These are phyloP conservation scores for Acanthococcus lagerstroemiae DNA, from an alignment of 2,888 invertebrate species.

Conservation along the genomic window DNA sequence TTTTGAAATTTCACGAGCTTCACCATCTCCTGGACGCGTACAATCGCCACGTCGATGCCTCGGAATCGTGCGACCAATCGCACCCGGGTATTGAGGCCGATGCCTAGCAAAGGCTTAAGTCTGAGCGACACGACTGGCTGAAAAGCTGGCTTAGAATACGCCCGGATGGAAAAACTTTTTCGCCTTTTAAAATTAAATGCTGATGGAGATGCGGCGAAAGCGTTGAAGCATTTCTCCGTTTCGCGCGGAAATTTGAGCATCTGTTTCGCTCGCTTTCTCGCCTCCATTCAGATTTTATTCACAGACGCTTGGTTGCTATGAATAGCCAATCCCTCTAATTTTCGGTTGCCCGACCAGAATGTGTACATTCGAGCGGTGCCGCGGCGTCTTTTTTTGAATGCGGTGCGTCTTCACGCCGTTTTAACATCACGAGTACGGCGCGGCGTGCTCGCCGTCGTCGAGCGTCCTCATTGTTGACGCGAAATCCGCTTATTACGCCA, in stretches of 20 bases:
- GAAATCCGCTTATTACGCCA: conserved; percentile 24
- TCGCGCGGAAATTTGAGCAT: conserved; percentile 20
- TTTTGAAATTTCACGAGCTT: too few relatives aligned
- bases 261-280: conserved; percentile 25
- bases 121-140: too few relatives aligned
- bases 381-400: conserved; percentile 12
- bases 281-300: conserved; percentile 21
- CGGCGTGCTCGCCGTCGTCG: conserved; percentile 2
- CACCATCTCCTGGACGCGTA: too few relatives aligned
- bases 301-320: conserved; percentile 23
- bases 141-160: too few relatives aligned
- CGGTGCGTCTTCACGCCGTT: conserved; percentile 10
- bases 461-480: conserved; percentile 17
- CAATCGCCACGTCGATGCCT: too few relatives aligned
- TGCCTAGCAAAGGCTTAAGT: too few relatives aligned
- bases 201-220: conserved; percentile 8
- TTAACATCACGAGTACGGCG: background rate
- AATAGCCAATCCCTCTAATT: conserved; percentile 21
- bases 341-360: too few relatives aligned
- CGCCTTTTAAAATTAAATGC: conserved; percentile 17
- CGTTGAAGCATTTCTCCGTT: conserved; percentile 18
- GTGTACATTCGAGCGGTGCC: too few relatives aligned
- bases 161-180: too few relatives aligned
- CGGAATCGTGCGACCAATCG: too few relatives aligned
- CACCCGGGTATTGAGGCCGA: too few relatives aligned